Conservation (phyloP, 1,140 invertebrate genomes). For the Ganaspis sp. region DNA sequence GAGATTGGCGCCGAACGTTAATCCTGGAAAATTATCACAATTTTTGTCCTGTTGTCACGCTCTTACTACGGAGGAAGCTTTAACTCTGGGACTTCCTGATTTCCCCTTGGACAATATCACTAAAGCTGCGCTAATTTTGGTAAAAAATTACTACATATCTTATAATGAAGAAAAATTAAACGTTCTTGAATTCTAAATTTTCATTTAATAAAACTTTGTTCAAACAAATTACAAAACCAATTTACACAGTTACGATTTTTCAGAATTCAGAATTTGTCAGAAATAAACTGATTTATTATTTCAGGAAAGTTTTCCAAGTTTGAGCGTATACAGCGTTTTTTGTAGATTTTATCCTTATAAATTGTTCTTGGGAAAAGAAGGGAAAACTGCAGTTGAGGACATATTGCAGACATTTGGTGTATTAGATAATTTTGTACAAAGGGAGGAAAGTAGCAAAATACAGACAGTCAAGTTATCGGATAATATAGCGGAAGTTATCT, state of each 20-base stretch:
- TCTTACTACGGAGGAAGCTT: slow-evolving; percentile 83
- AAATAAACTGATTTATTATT: slow-evolving; percentile 59
- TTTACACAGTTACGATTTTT: too few relatives aligned
- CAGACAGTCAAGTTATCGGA: slow-evolving; percentile 62
- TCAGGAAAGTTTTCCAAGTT: slow-evolving; percentile 82
- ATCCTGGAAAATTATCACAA: slow-evolving; percentile 79
- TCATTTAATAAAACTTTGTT: too few relatives aligned
- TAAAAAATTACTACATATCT: too few relatives aligned
- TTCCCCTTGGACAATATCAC: slow-evolving; percentile 92
- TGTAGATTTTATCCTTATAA: slow-evolving; percentile 90
- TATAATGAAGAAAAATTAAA: too few relatives aligned
- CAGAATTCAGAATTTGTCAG: too few relatives aligned
- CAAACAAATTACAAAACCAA: too few relatives aligned
- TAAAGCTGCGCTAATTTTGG: slow-evolving; percentile 84
- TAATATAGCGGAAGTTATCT: slow-evolving; percentile 60
- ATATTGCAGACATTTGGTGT: slow-evolving; percentile 82
- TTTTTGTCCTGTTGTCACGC: slow-evolving; percentile 87
- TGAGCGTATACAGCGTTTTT: slow-evolving; percentile 82
- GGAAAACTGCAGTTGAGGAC: slow-evolving; percentile 81
- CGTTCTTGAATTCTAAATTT: too few relatives aligned
- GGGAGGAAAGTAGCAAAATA: slow-evolving; percentile 57
- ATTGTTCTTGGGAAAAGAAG: slow-evolving; percentile 85
- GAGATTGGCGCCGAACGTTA: slow-evolving; percentile 77
- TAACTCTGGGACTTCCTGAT: slow-evolving; percentile 87
- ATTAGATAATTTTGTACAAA: slow-evolving; percentile 47